phyloP scores from a whole-genome alignment of 2,113 vertebrate genomes.

The Peromyscus polionotus region DNA sequence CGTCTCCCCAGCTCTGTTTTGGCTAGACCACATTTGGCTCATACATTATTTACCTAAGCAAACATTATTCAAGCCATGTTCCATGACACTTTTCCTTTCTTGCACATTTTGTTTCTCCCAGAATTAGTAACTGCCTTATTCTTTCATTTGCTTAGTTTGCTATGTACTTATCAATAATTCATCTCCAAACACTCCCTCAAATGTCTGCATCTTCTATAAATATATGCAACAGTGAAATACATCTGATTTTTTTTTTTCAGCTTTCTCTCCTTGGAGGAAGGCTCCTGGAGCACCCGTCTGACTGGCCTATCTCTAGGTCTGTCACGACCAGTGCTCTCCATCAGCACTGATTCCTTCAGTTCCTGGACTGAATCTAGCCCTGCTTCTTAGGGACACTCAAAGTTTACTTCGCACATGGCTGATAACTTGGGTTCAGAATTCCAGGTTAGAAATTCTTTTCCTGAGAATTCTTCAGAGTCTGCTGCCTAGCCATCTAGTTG shows the following conservation, averaged over 20 bases:
- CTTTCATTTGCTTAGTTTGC: slow-evolving; percentile 44
- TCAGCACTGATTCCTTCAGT: rapidly evolving
- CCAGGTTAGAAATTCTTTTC: background rate
- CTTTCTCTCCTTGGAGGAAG: background rate
- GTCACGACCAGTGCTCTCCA: background rate
- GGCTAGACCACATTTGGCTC: background rate
- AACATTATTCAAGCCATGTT: background rate
- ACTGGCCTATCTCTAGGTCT: background rate
- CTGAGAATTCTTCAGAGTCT: background rate
- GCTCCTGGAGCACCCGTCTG: background rate
- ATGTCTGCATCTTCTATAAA: slow-evolving; percentile 49
- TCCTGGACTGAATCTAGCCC: background rate
- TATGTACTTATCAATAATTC: slow-evolving; percentile 50
- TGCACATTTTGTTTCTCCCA: slow-evolving; percentile 43
- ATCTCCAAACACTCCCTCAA: slow-evolving; percentile 41
- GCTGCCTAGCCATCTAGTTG: background rate
- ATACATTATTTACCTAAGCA: background rate
- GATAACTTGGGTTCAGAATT: background rate
- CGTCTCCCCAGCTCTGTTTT: background rate
- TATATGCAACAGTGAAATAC: background rate
- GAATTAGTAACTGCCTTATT: slow-evolving; percentile 12
- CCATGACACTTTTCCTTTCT: background rate
- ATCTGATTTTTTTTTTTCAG: background rate
- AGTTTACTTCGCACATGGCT: background rate
- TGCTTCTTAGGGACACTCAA: background rate